Base-by-base conservation (phyloP, 2,797 vertebrate species). In the Prunella strophiata region DNA sequence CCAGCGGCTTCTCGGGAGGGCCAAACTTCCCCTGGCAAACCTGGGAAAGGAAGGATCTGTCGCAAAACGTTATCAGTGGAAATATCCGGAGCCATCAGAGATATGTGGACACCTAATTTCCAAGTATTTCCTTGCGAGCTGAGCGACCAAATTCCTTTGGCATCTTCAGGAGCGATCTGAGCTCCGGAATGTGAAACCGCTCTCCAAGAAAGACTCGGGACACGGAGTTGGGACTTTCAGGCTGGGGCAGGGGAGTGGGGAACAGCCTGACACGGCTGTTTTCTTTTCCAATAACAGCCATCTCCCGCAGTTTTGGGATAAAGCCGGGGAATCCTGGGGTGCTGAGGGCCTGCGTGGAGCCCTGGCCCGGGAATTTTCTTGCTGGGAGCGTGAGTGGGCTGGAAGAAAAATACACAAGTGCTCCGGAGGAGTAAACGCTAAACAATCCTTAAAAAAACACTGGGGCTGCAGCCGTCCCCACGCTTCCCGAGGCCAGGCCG, bases 401-500 rank as follows among this genome's bases (percentile, higher is more conserved):
- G 92, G 59, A 93, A 95, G 45, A 88, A 82, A 94, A 97, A 95
- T 2, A 85, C 68, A 87, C 26, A 80, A 79, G 48, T 0, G 86
- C 90, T 95, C 85, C 43, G 61, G 94, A 89, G 93, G 92, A 68
- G 62, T 30, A 65, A 92, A 92, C 34, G 29, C 68, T 25, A 92
- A 97, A 94, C 93, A 96, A 95, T 88, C 89, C 94, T 88, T 96
- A 83, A 40, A 67, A 83, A 82, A 97, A 96, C 91, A 96, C 5
- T 3, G 22, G 32, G 54, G 81, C 40, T 67, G 16, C 85, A 40
- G 89, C 74, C 51, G 25, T 59, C 61, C 75, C 57, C 75, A 5
- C 2, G 55, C 55, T 79, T 86, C 92, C 91, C 57, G 81, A 87
- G 92, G 86, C 93, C 92, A 38, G 77, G 76, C 43, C 90, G 0